These are phyloP conservation scores for Willowsia nigromaculata DNA, from an alignment of 2,888 invertebrate species.

Conservation along the genomic window DNA sequence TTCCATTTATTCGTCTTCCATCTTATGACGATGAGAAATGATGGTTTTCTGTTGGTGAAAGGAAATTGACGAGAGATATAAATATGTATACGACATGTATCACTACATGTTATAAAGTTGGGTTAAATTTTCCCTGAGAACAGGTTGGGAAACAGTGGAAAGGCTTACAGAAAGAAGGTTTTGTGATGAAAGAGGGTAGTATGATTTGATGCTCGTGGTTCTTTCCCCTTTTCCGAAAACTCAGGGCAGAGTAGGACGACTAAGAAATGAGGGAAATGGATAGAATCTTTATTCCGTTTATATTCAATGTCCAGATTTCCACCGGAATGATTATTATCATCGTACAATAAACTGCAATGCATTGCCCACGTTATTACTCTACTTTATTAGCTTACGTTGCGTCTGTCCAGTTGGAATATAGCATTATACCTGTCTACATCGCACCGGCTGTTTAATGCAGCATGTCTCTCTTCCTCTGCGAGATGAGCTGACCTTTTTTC, in stretches of 20 bases:
- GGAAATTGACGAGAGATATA: slow-evolving; percentile 45
- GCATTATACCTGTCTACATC: not conserved
- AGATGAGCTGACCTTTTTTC: slow-evolving; percentile 12
- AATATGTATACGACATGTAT: not conserved
- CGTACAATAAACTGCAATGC: not conserved
- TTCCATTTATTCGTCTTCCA: not conserved
- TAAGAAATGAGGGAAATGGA: not conserved
- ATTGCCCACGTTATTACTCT: not conserved
- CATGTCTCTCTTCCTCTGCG: not conserved
- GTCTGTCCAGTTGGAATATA: not conserved
- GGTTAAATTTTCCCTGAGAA: no score
- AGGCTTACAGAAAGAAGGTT: not conserved
- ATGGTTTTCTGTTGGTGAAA: slow-evolving; percentile 53
- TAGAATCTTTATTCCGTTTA: not conserved
- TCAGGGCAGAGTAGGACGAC: not conserved
- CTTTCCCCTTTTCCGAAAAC: not conserved
- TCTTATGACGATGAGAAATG: slow-evolving; percentile 24
- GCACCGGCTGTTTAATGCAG: not conserved
- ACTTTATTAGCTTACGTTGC: not conserved
- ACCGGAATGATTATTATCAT: not conserved
- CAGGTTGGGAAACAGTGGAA: slow-evolving; percentile 2
- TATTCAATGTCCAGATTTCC: not conserved
- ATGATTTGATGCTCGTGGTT: not conserved
- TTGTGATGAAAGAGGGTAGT: not conserved
- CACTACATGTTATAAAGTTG: no score